Evolutionary conservation across 2,888 invertebrate species (phyloP).

Genomic region (Thyatira batis): DNA sequence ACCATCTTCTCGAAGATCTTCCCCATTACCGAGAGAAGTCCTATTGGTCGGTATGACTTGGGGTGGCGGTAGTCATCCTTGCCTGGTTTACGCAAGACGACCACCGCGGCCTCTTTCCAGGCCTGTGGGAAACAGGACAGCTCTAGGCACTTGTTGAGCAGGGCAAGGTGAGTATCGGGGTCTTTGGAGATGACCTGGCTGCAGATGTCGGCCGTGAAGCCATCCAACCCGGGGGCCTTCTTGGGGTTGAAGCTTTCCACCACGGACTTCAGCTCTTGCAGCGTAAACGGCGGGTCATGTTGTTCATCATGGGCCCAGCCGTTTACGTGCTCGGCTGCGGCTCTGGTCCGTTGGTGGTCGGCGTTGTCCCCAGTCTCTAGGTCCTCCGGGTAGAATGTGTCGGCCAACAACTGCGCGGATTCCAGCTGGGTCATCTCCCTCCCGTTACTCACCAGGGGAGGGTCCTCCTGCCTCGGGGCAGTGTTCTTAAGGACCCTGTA

Average conservation of each 20-base stretch:
- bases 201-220: constrained; percentile 13
- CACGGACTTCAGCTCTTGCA: background rate
- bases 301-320: background rate
- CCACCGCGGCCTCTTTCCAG: constrained; percentile 11
- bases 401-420: constrained; percentile 6
- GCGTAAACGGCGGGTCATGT: constrained; percentile 4
- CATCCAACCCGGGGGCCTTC: constrained; percentile 11
- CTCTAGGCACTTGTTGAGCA: constrained; percentile 7
- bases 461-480: background rate
- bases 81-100: constrained; percentile 7
- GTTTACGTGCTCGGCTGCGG: background rate
- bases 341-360: background rate
- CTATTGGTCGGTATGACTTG: constrained; percentile 6
- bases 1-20: constrained; percentile 1
- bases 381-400: constrained; percentile 8
- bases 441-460: background rate
- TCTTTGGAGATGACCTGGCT: background rate
- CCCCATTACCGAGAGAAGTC: constrained; percentile 4
- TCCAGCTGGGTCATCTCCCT: background rate
- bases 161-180: background rate
- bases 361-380: background rate
- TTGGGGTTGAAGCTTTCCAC: constrained; percentile 4
- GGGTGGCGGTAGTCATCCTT: constrained; percentile 5
- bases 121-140: constrained; percentile 4
- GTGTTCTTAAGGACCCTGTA: background rate